These are phyloP conservation scores for Sapayoa aenigma DNA, from an alignment of 2,113 vertebrate species.

Conservation along the genomic window DNA sequence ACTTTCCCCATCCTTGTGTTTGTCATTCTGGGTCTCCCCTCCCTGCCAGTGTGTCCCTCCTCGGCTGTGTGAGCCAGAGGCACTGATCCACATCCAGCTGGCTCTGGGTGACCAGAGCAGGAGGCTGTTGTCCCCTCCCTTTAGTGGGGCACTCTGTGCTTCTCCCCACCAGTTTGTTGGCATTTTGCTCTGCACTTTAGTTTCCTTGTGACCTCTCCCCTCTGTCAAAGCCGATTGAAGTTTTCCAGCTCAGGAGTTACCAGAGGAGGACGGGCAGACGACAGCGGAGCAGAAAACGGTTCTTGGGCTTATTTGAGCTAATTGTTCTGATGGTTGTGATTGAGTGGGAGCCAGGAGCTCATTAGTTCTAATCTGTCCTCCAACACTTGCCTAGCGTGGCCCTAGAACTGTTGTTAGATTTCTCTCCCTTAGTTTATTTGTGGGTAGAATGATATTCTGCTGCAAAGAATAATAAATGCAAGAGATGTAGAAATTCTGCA, in stretches of 20 bases:
- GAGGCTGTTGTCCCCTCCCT: not conserved
- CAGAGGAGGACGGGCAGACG: not conserved
- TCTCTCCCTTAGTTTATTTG: not conserved
- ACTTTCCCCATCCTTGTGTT: not conserved
- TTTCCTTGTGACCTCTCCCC: not conserved
- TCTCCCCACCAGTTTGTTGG: not conserved
- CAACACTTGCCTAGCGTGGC: not conserved
- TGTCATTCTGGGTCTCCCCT: not conserved
- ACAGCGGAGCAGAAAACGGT: not conserved
- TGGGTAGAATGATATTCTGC: not conserved
- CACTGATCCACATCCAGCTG: rapidly evolving
- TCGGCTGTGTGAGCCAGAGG: not conserved
- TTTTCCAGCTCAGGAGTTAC: not conserved
- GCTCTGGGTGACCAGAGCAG: not conserved
- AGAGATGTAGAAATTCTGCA: not conserved
- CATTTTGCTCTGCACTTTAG: not conserved
- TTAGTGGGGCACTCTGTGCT: not conserved
- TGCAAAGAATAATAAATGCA: not conserved
- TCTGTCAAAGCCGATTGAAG: not conserved
- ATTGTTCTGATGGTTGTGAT: conserved; percentile 18
- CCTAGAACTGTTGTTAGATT: not conserved
- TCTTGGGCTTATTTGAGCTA: conserved; percentile 13
- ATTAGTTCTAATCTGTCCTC: conserved; percentile 26
- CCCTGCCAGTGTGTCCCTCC: not conserved
- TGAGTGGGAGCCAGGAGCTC: conserved; percentile 47